These are phyloP conservation scores for Ictidomys tridecemlineatus DNA, from an alignment of 2,113 vertebrate species.

Conservation along the genomic window DNA sequence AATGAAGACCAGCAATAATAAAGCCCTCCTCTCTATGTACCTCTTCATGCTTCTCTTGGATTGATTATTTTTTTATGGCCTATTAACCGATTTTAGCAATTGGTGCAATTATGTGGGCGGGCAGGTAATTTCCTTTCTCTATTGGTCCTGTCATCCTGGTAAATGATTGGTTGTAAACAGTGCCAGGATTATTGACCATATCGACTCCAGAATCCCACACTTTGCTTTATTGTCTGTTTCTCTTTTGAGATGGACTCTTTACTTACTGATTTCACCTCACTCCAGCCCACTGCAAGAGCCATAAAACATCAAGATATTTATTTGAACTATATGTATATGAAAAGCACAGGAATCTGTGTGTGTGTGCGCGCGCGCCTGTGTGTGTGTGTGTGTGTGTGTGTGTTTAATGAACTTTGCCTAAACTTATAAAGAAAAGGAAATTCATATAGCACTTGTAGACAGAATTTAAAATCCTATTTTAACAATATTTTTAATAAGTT, in stretches of 20 bases:
- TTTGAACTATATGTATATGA: background rate
- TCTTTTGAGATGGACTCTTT: background rate
- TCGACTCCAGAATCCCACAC: background rate
- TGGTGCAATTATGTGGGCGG: slow-evolving; percentile 44
- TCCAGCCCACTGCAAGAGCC: background rate
- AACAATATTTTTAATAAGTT: slow-evolving; percentile 60
- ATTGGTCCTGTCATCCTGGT: slow-evolving; percentile 33
- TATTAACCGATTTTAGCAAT: slow-evolving; percentile 47
- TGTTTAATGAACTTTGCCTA: slow-evolving; percentile 16
- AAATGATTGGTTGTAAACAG: slow-evolving; percentile 57
- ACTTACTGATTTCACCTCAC: background rate
- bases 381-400: no score
- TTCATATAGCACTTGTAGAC: background rate
- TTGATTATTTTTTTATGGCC: slow-evolving; percentile 42
- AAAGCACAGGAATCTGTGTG: background rate
- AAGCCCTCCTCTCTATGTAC: background rate
- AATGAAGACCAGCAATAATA: slow-evolving; percentile 2
- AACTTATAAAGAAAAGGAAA: background rate
- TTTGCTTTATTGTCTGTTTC: slow-evolving; percentile 19
- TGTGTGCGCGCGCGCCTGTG: background rate
- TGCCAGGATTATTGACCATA: slow-evolving; percentile 16
- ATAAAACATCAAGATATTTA: background rate
- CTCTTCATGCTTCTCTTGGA: slow-evolving; percentile 34
- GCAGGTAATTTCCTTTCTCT: slow-evolving; percentile 54
- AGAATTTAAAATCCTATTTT: slow-evolving; percentile 58